phyloP scores from a whole-genome alignment of 2,888 invertebrate genomes.

The Tipula unca region DNA sequence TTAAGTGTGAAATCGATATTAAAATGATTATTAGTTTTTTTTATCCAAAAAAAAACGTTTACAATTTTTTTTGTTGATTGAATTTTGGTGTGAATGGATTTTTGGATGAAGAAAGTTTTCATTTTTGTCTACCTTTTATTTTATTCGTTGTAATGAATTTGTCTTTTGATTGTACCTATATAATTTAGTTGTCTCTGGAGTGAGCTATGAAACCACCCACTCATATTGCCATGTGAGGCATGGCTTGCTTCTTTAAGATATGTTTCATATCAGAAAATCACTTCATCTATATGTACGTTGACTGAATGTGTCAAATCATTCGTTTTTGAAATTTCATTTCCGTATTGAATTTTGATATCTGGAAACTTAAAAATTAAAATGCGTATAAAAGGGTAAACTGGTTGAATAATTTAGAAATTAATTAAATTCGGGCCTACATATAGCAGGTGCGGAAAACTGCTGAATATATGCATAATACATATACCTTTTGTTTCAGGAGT shows the following conservation, averaged over 20 bases:
- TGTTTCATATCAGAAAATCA: no score
- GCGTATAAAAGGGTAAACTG: not conserved
- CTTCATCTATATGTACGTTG: no score
- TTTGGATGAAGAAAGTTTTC: not conserved
- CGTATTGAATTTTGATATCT: not conserved
- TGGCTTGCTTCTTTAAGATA: not conserved
- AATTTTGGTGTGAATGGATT: not conserved
- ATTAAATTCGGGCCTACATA: not conserved
- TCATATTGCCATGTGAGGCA: not conserved
- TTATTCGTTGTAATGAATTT: not conserved
- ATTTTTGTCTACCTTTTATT: not conserved
- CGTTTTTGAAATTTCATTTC: not conserved
- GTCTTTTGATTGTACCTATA: not conserved
- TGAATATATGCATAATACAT: not conserved
- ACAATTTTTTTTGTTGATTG: not conserved
- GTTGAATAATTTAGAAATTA: not conserved
- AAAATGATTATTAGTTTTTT: conserved; percentile 9
- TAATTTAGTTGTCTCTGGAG: not conserved
- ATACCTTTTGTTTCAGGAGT: not conserved
- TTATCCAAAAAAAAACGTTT: not conserved
- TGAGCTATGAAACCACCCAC: not conserved
- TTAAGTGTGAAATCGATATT: conserved; percentile 10
- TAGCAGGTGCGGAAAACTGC: not conserved
- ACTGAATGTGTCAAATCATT: not conserved
- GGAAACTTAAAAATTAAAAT: not conserved